Base-by-base conservation (phyloP, 2,888 invertebrate genomes). In the Caradrina clavipalpis region DNA sequence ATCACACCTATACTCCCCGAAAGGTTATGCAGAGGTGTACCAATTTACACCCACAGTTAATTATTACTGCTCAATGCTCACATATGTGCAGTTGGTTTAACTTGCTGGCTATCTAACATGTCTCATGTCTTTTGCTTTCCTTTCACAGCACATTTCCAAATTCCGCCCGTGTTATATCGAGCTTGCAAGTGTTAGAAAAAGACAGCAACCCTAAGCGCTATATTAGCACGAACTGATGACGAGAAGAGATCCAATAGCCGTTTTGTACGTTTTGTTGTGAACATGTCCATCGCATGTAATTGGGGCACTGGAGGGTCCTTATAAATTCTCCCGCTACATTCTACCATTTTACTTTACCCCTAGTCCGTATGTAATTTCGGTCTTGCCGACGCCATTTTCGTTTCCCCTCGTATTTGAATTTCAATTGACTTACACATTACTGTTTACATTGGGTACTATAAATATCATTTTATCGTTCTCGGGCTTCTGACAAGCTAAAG, bases 331-430 rank as follows among this genome's bases (percentile, higher is more conserved):
- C 64, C 61, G 63, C 57, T 26, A 63, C 56, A 68, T 71, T 59
- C 70, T 47, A 19, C 70, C 64, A 63, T 74, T 73, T 74, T 79
- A 80, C 71, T 80, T 81, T 73, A 50, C 26, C 55, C 26, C 58
- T 11, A 67, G 62, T 62, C 53, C 69, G 71, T 74, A 70, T 71
- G 85, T 84, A 84, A 84, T 82, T 82, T 74, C 62, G 72, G 68
- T 64, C 39, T 69, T 71, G 56, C 70, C 62, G 45, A 19, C 71
- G 69, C 69, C 73, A 74, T 76, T 73, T 82, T 84, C 82, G 58
- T 76, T 82, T 76, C 49, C 64, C 66, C 69, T 66, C 65, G 56
- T 69, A 84, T 82, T 84, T 83, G 85, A 81, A 85, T 85, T 85
- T 83, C 81, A 83, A 82, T 84, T 84, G 84, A 69, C 69, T 82